phyloP scores from a whole-genome alignment of 1,140 invertebrate species.

The Drosophila punjabiensis region DNA sequence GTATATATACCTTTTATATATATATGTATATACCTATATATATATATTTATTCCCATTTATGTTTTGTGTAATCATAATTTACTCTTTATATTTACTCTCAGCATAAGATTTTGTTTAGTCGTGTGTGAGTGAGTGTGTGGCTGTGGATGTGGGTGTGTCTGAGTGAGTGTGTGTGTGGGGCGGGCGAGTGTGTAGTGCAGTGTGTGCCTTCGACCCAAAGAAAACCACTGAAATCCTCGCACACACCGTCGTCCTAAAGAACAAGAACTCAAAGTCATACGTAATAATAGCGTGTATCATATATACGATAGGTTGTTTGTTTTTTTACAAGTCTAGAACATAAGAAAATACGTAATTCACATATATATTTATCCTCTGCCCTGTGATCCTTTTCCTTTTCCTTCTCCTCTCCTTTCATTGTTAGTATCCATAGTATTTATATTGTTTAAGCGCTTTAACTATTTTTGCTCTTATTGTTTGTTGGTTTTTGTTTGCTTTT shows the following conservation, averaged over 20 bases:
- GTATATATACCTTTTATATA: conserved; percentile 52
- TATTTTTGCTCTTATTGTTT: conserved; percentile 50
- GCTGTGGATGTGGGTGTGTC: conserved; percentile 23
- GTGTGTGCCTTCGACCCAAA: conserved; percentile 50
- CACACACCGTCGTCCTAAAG: conserved; percentile 56
- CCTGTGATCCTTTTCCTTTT: conserved; percentile 12
- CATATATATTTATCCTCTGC: conserved; percentile 56
- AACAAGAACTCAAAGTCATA: conserved; percentile 69
- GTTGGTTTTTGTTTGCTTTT: conserved; percentile 36
- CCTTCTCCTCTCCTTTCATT: conserved; percentile 19
- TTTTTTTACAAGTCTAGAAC: conserved; percentile 79
- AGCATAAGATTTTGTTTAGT: conserved; percentile 82
- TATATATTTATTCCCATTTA: conserved; percentile 75
- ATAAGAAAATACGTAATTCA: conserved; percentile 80
- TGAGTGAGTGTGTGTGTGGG: conserved; percentile 14
- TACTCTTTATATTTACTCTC: conserved; percentile 75
- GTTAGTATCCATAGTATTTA: conserved; percentile 70
- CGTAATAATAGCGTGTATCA: conserved; percentile 48
- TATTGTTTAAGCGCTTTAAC: conserved; percentile 77
- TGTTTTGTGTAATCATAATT: conserved; percentile 75
- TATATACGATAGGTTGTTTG: conserved; percentile 69
- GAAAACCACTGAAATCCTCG: conserved; percentile 66
- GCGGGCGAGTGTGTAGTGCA: conserved; percentile 33
- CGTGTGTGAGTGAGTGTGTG: conserved; percentile 47
- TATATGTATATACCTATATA: conserved; percentile 60